Conservation (phyloP, 2,888 invertebrate species). For the Sthenelais limicola region DNA sequence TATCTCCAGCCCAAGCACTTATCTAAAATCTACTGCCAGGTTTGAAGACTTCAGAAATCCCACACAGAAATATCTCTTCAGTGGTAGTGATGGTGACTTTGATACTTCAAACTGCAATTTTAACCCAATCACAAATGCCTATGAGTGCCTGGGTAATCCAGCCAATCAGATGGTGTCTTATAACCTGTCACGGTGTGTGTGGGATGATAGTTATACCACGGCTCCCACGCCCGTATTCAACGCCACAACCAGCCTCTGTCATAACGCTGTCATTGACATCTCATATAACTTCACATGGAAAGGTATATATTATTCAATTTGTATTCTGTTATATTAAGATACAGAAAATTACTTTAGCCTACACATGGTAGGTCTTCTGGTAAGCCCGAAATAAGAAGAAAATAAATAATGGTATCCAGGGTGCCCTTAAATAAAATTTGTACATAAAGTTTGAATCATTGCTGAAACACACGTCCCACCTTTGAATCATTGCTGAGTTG, state of each 20-base stretch:
- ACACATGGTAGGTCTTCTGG: too few relatives aligned
- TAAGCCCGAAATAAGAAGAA: too few relatives aligned
- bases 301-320: slow-evolving; percentile 52
- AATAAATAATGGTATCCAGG: too few relatives aligned
- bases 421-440: too few relatives aligned
- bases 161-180: not conserved
- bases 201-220: slow-evolving; percentile 55
- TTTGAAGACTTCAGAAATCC: slow-evolving; percentile 50
- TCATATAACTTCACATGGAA: slow-evolving; percentile 63
- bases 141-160: slow-evolving; percentile 40
- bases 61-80: slow-evolving; percentile 33
- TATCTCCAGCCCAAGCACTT: slow-evolving; percentile 46
- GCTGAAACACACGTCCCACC: too few relatives aligned
- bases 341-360: too few relatives aligned
- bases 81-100: not conserved
- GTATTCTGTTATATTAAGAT: too few relatives aligned
- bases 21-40: slow-evolving; percentile 52
- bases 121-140: slow-evolving; percentile 43
- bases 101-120: slow-evolving; percentile 42
- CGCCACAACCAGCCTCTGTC: slow-evolving; percentile 50
- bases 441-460: too few relatives aligned
- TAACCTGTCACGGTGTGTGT: slow-evolving; percentile 54
- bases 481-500: too few relatives aligned
- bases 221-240: slow-evolving; percentile 53
- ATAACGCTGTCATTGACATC: slow-evolving; percentile 64